Percentiles rank a stretch among this genome's conserved stretches.
phyloP scores from a whole-genome alignment of 1,140 invertebrate genomes.

The Drosophila ananassae region DNA sequence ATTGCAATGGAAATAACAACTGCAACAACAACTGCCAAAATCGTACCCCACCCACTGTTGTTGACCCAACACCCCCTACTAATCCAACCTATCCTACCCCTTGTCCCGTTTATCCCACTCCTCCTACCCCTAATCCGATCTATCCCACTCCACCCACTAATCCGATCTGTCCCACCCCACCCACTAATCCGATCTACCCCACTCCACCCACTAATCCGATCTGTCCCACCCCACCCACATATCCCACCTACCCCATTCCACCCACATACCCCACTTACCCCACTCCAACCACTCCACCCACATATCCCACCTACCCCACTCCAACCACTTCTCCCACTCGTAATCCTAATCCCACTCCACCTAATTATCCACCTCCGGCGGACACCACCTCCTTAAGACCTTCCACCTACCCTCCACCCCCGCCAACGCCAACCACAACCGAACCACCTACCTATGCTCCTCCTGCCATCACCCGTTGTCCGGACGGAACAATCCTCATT shows the following conservation, averaged over 20 bases:
- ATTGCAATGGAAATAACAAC: not conserved
- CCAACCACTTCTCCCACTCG: not conserved
- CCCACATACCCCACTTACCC: not conserved
- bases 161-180: not conserved
- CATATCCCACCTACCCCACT: not conserved
- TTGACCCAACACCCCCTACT: not conserved
- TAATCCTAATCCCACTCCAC: not conserved
- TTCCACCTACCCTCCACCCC: slow-evolving; percentile 1
- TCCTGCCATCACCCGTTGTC: slow-evolving; percentile 33
- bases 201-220: not conserved
- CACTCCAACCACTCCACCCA: no score
- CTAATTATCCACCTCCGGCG: slow-evolving; percentile 1
- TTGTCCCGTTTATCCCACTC: not conserved
- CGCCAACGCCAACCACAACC: slow-evolving; percentile 9
- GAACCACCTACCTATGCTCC: slow-evolving; percentile 24
- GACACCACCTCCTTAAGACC: not conserved
- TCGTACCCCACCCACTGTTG: not conserved
- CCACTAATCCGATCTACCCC: not conserved
- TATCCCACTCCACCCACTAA: not conserved
- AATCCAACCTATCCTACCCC: not conserved
- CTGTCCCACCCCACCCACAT: not conserved
- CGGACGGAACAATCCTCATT: slow-evolving; percentile 44
- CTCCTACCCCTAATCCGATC: not conserved
- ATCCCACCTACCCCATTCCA: not conserved
- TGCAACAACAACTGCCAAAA: not conserved